These are phyloP conservation scores for Gallinago nigripennis DNA, from an alignment of 2,797 vertebrate species.

Conservation along the genomic window DNA sequence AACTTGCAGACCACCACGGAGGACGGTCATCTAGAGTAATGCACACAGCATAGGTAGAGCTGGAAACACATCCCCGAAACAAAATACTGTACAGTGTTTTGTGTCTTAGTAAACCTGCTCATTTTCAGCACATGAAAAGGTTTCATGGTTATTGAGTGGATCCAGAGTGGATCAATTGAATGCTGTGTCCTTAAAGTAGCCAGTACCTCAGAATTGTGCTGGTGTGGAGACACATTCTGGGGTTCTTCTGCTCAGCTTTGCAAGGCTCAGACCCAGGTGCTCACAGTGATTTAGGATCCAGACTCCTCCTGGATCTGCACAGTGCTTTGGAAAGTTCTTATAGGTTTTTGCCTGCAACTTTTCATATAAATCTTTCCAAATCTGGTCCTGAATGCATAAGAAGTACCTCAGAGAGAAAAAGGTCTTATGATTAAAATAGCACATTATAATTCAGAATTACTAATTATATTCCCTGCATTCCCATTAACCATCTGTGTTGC, in stretches of 20 bases:
- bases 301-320: background rate
- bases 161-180: background rate
- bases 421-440: constrained; percentile 25
- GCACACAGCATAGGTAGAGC: background rate
- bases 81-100: background rate
- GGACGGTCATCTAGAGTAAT: background rate
- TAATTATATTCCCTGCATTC: constrained; percentile 19
- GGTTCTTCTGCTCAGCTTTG: background rate
- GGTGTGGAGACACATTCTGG: background rate
- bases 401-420: background rate
- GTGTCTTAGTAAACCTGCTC: background rate
- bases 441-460: background rate
- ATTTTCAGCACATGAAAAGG: background rate
- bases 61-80: background rate
- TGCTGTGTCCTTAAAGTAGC: background rate
- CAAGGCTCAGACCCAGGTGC: background rate
- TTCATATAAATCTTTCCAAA: constrained; percentile 5
- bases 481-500: constrained; percentile 8
- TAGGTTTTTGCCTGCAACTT: background rate
- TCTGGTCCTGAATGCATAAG: background rate
- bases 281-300: background rate
- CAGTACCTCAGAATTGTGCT: background rate
- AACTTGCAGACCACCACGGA: background rate
- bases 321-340: background rate
- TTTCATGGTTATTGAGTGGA: background rate